These are phyloP conservation scores for Clarias platycephalus DNA, from an alignment of 2,797 vertebrate genomes.

Conservation along the genomic window DNA sequence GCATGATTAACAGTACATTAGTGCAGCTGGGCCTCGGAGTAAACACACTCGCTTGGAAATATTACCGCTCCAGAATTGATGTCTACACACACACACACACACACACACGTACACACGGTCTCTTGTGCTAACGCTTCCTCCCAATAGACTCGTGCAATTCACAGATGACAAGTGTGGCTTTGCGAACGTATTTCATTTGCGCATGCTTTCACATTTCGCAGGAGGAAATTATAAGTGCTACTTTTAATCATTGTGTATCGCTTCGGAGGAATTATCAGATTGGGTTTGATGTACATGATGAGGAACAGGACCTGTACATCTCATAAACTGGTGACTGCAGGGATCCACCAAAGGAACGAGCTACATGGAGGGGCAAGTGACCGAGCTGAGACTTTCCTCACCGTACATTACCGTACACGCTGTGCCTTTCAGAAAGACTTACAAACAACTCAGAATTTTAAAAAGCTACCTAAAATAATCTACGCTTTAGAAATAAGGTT, in stretches of 20 bases:
- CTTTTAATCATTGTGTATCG: constrained; percentile 43
- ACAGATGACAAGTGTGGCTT: constrained; percentile 62
- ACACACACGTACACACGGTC: constrained; percentile 53
- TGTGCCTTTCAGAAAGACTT: background rate
- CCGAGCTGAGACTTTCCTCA: background rate
- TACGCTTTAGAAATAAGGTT: background rate
- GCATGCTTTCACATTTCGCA: constrained; percentile 27
- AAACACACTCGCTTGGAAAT: constrained; percentile 73
- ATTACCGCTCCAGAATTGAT: constrained; percentile 75
- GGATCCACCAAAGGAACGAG: background rate
- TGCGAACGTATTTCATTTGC: constrained; percentile 26
- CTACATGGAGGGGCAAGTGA: background rate
- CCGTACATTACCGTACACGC: no score
- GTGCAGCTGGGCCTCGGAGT: constrained; percentile 66
- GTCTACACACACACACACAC: constrained; percentile 57
- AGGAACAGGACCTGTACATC: constrained; percentile 20
- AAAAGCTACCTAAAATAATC: no score
- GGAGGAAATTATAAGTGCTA: constrained; percentile 43
- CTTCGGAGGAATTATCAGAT: constrained; percentile 12
- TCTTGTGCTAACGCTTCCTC: constrained; percentile 42
- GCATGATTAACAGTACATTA: constrained; percentile 76
- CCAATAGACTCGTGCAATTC: constrained; percentile 40
- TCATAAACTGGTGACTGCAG: constrained; percentile 18
- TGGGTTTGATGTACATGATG: constrained; percentile 7
- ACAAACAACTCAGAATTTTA: background rate